Evolutionary conservation across 2,888 invertebrate species (phyloP).

Genomic region (Nezara viridula): DNA sequence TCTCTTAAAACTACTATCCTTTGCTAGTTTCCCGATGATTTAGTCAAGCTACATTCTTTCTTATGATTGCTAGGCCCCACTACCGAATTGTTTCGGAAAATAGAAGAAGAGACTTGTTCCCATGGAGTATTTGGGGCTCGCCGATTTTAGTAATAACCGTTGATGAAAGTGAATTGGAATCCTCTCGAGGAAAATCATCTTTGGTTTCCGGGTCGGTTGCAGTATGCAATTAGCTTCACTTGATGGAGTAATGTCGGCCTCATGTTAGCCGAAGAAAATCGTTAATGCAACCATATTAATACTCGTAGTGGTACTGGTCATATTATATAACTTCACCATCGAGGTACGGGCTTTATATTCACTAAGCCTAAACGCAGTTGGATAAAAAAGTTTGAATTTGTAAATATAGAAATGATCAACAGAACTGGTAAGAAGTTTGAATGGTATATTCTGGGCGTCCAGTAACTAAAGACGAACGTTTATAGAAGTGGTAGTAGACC

Average conservation of each 20-base stretch:
- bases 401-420: too few relatives aligned
- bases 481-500: too few relatives aligned
- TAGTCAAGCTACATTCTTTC: background rate
- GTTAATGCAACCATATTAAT: background rate
- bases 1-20: too few relatives aligned
- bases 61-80: background rate
- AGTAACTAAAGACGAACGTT: too few relatives aligned
- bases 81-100: background rate
- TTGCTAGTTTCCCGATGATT: background rate
- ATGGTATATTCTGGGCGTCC: too few relatives aligned
- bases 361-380: too few relatives aligned
- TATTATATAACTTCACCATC: background rate
- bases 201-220: slow-evolving; percentile 22
- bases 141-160: slow-evolving; percentile 12
- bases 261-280: slow-evolving; percentile 12
- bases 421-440: too few relatives aligned
- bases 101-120: slow-evolving; percentile 21
- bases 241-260: background rate
- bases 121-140: slow-evolving; percentile 4
- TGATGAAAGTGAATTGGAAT: slow-evolving; percentile 31
- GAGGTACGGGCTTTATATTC: background rate
- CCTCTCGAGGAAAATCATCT: background rate
- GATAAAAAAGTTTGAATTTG: too few relatives aligned
- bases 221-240: slow-evolving; percentile 11
- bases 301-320: background rate